phyloP scores from a whole-genome alignment of 1,140 invertebrate genomes.

The Gonatopus flavifemur region DNA sequence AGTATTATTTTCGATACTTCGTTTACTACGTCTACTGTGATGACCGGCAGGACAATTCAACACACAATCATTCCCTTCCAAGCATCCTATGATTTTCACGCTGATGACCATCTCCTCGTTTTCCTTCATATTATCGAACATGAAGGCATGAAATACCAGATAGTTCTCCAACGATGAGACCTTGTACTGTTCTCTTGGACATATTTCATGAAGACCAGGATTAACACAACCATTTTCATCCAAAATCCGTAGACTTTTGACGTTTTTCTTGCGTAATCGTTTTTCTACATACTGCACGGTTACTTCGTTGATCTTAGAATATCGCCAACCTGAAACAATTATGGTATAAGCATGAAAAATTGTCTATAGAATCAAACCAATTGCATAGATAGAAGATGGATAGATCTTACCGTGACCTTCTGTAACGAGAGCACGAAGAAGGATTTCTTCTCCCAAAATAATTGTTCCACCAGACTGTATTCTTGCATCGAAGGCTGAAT shows the following conservation, averaged over 20 bases:
- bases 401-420: slow-evolving; percentile 66
- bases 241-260: slow-evolving; percentile 56
- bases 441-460: slow-evolving; percentile 66
- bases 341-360: neutral
- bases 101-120: slow-evolving; percentile 66
- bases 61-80: slow-evolving; percentile 63
- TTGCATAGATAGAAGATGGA: too few species aligned
- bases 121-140: slow-evolving; percentile 69
- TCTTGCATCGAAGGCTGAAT: slow-evolving; percentile 58
- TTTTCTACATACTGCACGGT: slow-evolving; percentile 54
- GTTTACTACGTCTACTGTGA: slow-evolving; percentile 30
- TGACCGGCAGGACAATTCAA: slow-evolving; percentile 38
- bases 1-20: slow-evolving; percentile 21
- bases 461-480: slow-evolving; percentile 62
- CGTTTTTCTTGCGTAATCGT: slow-evolving; percentile 37
- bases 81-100: slow-evolving; percentile 64
- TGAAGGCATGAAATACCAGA: slow-evolving; percentile 66
- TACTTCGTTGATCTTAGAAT: slow-evolving; percentile 64
- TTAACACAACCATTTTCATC: slow-evolving; percentile 64
- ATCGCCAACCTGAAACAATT: slow-evolving; percentile 64
- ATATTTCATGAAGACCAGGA: slow-evolving; percentile 59
- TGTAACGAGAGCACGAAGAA: slow-evolving; percentile 63
- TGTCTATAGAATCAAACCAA: neutral
- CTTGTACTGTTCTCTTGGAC: slow-evolving; percentile 58
- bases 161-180: slow-evolving; percentile 53